These are phyloP conservation scores for Ametastegia equiseti DNA, from an alignment of 2,888 invertebrate species.

Conservation along the genomic window DNA sequence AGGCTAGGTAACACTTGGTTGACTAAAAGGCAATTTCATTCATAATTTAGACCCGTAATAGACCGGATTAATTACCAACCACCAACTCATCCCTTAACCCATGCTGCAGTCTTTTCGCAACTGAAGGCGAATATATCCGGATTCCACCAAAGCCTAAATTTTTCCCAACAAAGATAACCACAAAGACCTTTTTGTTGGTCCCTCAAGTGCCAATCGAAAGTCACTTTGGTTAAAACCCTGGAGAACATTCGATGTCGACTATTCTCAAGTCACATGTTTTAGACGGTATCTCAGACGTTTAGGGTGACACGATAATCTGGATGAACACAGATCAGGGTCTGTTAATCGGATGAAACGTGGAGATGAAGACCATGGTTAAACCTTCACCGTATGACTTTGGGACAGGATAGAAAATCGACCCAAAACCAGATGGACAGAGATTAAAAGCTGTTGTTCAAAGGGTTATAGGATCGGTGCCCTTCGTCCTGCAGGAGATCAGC, in stretches of 20 bases:
- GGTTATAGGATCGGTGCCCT: too few species aligned
- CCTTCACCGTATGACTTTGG: neutral
- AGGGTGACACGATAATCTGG: conserved; percentile 2
- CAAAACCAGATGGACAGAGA: neutral
- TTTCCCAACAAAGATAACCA: neutral
- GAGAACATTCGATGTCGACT: too few species aligned
- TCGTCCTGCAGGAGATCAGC: neutral
- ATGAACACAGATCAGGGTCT: neutral
- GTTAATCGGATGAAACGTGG: conserved; percentile 21
- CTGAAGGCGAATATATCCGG: neutral
- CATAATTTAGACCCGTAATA: conserved; percentile 31
- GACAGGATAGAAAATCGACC: neutral
- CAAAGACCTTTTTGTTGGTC: neutral
- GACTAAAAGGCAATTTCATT: conserved; percentile 34
- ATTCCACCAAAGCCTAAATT: too few species aligned
- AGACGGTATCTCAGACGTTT: neutral
- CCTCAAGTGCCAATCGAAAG: too few species aligned
- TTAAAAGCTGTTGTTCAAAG: neutral
- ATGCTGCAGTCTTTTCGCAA: too few species aligned
- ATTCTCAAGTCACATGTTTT: too few species aligned
- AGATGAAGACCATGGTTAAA: neutral
- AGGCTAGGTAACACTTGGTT: neutral
- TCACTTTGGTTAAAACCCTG: too few species aligned
- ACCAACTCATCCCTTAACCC: neutral
- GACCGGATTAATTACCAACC: conserved; percentile 6